phyloP scores from a whole-genome alignment of 2,888 invertebrate genomes.

The Cryptocephalus moraei region DNA sequence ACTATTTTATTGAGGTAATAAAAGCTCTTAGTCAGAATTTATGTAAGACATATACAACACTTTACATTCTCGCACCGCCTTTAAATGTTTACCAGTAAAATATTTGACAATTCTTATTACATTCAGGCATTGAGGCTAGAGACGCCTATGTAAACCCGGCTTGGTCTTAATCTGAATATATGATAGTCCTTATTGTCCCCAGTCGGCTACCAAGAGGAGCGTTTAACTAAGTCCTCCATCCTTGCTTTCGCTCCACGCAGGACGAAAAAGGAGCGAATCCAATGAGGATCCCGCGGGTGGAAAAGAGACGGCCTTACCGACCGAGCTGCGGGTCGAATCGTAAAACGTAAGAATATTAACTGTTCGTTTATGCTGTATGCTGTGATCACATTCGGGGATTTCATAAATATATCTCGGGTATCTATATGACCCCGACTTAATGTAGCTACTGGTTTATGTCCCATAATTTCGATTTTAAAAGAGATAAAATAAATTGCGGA shows the following conservation, averaged over 20 bases:
- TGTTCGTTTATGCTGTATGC: slow-evolving; percentile 31
- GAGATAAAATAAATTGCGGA: slow-evolving; percentile 31
- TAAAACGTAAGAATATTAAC: slow-evolving; percentile 28
- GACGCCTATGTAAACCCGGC: slow-evolving; percentile 32
- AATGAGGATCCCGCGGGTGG: background rate
- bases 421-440: slow-evolving; percentile 23
- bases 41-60: slow-evolving; percentile 31
- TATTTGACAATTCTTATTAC: slow-evolving; percentile 38
- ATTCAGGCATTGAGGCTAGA: slow-evolving; percentile 26
- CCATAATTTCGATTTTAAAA: slow-evolving; percentile 32
- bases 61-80: slow-evolving; percentile 28
- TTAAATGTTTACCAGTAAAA: slow-evolving; percentile 34
- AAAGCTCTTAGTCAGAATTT: slow-evolving; percentile 36
- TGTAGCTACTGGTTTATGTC: slow-evolving; percentile 30
- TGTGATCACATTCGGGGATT: slow-evolving; percentile 32
- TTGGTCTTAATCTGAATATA: slow-evolving; percentile 37
- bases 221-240: slow-evolving; percentile 20
- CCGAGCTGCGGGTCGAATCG: background rate
- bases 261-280: background rate
- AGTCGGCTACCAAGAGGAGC: slow-evolving; percentile 25
- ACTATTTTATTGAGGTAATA: slow-evolving; percentile 35
- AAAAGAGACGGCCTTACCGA: background rate
- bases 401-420: slow-evolving; percentile 25
- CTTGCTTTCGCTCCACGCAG: slow-evolving; percentile 5
- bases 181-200: slow-evolving; percentile 36